These are phyloP conservation scores for Choloepus didactylus DNA, from an alignment of 2,797 vertebrate species.

Conservation along the genomic window DNA sequence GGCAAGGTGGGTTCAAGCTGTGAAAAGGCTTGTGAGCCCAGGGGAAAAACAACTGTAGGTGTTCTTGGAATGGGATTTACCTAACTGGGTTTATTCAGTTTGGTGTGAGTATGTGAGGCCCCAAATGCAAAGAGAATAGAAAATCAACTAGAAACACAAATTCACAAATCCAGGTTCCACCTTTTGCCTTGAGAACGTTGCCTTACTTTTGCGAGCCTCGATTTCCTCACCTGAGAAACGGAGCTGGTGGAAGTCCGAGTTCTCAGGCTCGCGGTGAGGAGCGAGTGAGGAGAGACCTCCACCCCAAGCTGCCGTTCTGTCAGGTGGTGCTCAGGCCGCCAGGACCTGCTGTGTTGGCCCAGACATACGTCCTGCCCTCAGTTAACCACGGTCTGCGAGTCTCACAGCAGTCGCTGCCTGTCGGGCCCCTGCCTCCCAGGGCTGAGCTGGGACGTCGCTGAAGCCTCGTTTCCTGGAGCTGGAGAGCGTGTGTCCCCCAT, in stretches of 20 bases:
- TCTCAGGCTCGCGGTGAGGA: neutral
- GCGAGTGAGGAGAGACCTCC: neutral
- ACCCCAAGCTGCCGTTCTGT: too few species aligned
- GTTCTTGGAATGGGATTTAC: neutral
- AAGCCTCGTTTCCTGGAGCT: too few species aligned
- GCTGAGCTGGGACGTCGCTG: too few species aligned
- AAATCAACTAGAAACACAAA: neutral
- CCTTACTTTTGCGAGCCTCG: neutral
- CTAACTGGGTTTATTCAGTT: neutral
- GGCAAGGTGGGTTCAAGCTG: neutral
- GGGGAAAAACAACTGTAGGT: neutral
- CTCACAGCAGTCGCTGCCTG: too few species aligned
- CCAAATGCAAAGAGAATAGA: neutral
- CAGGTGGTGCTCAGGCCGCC: too few species aligned
- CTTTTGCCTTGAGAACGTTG: neutral
- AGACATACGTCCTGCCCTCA: too few species aligned
- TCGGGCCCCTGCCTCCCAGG: too few species aligned
- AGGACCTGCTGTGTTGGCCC: too few species aligned
- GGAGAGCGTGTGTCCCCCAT: too few species aligned
- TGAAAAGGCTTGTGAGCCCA: neutral
- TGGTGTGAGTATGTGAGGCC: neutral
- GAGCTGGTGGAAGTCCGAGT: neutral
- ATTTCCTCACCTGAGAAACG: neutral
- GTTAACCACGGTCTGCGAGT: too few species aligned
- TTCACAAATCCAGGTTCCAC: neutral